Evolutionary conservation across 2,888 invertebrate species (phyloP).

Genomic region (Amiota minor): DNA sequence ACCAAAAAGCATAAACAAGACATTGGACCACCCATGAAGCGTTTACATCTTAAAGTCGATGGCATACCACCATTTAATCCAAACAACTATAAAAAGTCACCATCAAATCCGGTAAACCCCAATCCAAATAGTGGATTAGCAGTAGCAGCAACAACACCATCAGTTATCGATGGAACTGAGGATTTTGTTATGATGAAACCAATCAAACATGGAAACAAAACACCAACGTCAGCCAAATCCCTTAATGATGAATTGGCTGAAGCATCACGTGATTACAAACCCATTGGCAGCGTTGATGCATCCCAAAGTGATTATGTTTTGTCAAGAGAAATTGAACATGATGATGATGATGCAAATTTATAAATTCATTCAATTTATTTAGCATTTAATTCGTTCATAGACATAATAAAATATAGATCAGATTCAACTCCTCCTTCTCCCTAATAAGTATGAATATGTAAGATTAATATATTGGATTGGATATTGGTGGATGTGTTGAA

Average conservation of each 20-base stretch:
- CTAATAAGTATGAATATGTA: too few species aligned
- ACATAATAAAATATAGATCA: background rate
- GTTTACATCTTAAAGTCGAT: constrained; percentile 72
- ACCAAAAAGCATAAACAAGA: constrained; percentile 72
- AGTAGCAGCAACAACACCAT: background rate
- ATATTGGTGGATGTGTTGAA: background rate
- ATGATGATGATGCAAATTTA: background rate
- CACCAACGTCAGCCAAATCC: constrained; percentile 74
- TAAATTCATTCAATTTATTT: constrained; percentile 6
- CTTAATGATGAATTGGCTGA: constrained; percentile 61
- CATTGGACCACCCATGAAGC: constrained; percentile 72
- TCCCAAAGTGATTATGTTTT: constrained; percentile 60
- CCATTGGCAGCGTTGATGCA: constrained; percentile 46
- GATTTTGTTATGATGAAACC: constrained; percentile 24
- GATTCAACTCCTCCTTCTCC: too few species aligned
- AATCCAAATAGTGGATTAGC: constrained; percentile 37
- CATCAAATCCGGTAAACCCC: constrained; percentile 69
- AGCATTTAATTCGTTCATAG: background rate
- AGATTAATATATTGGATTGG: background rate
- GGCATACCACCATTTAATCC: constrained; percentile 74
- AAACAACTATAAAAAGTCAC: constrained; percentile 76
- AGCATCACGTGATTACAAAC: constrained; percentile 53
- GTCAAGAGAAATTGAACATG: constrained; percentile 37
- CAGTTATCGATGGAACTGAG: constrained; percentile 25
- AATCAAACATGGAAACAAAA: constrained; percentile 46